Conservation (phyloP, 2,888 invertebrate species). For the Drosophila tanythrix region DNA sequence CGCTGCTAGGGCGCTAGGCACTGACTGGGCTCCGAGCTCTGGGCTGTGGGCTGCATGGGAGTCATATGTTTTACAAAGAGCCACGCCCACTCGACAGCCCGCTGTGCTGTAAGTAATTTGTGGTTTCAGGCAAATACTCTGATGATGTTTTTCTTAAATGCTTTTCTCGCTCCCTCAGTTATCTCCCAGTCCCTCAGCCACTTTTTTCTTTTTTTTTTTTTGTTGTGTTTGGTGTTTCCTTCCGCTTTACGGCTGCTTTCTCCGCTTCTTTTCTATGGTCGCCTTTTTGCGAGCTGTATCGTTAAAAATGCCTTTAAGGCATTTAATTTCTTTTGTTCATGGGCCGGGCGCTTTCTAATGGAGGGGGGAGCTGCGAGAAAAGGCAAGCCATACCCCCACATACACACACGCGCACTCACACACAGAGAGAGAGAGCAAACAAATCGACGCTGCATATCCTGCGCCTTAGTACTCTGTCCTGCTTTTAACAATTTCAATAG, state of each 20-base stretch:
- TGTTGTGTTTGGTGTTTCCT: slow-evolving; percentile 32
- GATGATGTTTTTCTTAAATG: slow-evolving; percentile 81
- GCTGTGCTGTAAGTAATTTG: slow-evolving; percentile 80
- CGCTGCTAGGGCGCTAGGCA: slow-evolving; percentile 18
- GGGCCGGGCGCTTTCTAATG: slow-evolving; percentile 63
- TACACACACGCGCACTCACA: neutral
- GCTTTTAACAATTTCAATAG: slow-evolving; percentile 78
- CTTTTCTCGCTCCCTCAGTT: slow-evolving; percentile 58
- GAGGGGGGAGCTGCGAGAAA: slow-evolving; percentile 47
- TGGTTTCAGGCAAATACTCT: slow-evolving; percentile 80
- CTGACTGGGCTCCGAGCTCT: neutral
- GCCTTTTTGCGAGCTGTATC: slow-evolving; percentile 57
- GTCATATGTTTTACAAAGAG: slow-evolving; percentile 53
- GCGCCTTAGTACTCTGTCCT: slow-evolving; percentile 1
- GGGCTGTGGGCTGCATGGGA: slow-evolving; percentile 7
- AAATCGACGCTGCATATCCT: slow-evolving; percentile 9
- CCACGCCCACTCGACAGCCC: slow-evolving; percentile 71
- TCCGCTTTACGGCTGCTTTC: slow-evolving; percentile 39
- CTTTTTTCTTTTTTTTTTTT: slow-evolving; percentile 2
- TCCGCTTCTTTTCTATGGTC: slow-evolving; percentile 47
- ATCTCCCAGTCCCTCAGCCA: slow-evolving; percentile 5
- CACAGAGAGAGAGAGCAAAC: neutral
- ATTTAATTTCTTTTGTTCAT: slow-evolving; percentile 80
- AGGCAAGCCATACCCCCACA: slow-evolving; percentile 38
- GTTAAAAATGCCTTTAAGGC: slow-evolving; percentile 80